Percentiles rank a stretch among this genome's conserved stretches.
Evolutionary conservation across 2,888 invertebrate species (phyloP).

Genomic region (Phaonia tiefii): DNA sequence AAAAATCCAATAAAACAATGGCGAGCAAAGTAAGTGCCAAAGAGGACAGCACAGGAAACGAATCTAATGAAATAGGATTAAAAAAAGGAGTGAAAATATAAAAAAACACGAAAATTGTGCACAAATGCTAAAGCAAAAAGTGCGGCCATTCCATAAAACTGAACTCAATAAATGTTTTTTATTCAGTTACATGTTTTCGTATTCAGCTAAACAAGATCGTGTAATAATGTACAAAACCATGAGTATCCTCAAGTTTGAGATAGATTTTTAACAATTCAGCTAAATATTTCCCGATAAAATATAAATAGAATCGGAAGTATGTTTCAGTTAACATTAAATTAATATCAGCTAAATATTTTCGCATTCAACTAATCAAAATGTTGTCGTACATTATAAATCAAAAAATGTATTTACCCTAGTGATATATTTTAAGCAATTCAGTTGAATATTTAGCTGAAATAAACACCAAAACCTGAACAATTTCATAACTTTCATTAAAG

Average conservation of each 20-base stretch:
- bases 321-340: no score
- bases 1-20: slow-evolving; percentile 69
- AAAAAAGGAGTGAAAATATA: slow-evolving; percentile 14
- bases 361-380: slow-evolving; percentile 2
- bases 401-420: no score
- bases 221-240: no score
- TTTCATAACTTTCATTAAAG: no score
- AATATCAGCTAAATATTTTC: slow-evolving; percentile 2
- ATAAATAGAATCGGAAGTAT: background rate
- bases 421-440: slow-evolving; percentile 10
- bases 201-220: no score
- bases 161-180: no score
- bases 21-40: slow-evolving; percentile 75
- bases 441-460: background rate
- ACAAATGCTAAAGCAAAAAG: background rate
- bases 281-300: no score
- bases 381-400: background rate
- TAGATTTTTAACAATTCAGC: slow-evolving; percentile 1
- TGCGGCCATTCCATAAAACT: no score
- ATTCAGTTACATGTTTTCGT: no score
- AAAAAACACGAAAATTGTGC: no score
- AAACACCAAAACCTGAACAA: background rate
- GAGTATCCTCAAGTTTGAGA: no score
- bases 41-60: background rate
- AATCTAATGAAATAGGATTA: slow-evolving; percentile 3